Base-by-base conservation (phyloP, 2,888 invertebrate species). In the Amblyjoppa fuscipennis region DNA sequence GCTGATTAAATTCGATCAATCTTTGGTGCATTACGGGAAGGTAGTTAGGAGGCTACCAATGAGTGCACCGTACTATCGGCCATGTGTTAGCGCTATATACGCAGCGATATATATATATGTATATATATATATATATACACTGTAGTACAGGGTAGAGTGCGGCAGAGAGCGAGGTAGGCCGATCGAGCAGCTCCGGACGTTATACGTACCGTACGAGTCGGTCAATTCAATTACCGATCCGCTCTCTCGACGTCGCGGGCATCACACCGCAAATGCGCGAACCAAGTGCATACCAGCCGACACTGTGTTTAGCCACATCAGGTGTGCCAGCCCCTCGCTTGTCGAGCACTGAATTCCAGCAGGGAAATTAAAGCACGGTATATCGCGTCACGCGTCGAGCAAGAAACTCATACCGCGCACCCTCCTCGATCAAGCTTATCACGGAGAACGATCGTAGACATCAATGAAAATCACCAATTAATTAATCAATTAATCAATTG, bases 191-290 rank as follows among this genome's bases (percentile, higher is more conserved):
- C 75, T 75, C 69, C 59, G 59, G 75, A 81, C 59, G 81, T 81
- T 75, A 59, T 56, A 68, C 73, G 66, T 71, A 71, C 45, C 70
- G 71, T 64, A 71, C 73, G 81, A 74, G 69, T 81, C 69, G 81
- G 81, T 75, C 81, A 81, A 81, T 81, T 81, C 74, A 81, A 81
- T 81, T 81, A 81, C 81, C 59, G 81, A 74, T 81, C 56, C 68
- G 59, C 61, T 71, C n/a, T 53, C 34, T 49, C 73, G 61, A 11
- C 81, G 49, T 61, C 71, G 73, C 59, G 53, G n/a, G 75, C 74
- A 68, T 75, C 69, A 74, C 81, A 38, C 53, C 53, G 25, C 34
- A 68, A 56, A 25, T 69, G 45, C 68, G 34, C 73, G 59, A 25
- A 34, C 56, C 31, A 59, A 74, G 56, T 74, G 53, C 71, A 71